phyloP scores from a whole-genome alignment of 1,140 invertebrate genomes.

The Conopomorpha cramerella region DNA sequence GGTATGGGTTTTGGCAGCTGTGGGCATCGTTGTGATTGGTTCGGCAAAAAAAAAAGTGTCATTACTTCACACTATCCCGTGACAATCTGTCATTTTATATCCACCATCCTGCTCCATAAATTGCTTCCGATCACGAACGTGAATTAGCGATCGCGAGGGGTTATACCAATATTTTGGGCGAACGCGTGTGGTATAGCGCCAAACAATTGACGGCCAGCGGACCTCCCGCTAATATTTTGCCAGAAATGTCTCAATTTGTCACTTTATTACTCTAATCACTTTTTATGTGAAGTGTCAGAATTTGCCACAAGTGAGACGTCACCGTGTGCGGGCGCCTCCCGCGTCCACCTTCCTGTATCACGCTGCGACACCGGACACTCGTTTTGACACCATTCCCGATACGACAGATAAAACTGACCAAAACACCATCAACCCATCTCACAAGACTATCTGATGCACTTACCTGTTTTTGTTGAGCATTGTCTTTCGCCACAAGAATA shows the following conservation, averaged over 20 bases:
- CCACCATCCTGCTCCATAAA: conserved; percentile 13
- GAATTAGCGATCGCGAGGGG: conserved; percentile 6
- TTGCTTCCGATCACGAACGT: conserved; percentile 34
- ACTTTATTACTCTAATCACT: conserved; percentile 30
- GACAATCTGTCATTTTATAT: conserved; percentile 2
- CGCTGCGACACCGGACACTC: conserved; percentile 42
- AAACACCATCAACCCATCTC: conserved; percentile 8
- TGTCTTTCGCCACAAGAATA: conserved; percentile 25
- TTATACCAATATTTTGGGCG: no score
- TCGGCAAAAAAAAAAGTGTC: no score
- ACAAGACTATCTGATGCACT: conserved; percentile 43
- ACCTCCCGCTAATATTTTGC: conserved; percentile 24
- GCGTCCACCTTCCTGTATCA: conserved; percentile 48
- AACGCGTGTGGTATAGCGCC: conserved; percentile 11
- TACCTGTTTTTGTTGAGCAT: conserved; percentile 33
- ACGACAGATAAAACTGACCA: conserved; percentile 50
- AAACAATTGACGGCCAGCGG: conserved; percentile 13
- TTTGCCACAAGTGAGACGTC: conserved; percentile 40
- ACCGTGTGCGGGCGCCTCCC: conserved; percentile 44
- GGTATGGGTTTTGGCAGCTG: no score
- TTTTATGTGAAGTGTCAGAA: no score
- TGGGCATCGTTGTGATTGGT: no score
- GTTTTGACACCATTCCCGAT: conserved; percentile 56
- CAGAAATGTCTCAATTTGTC: conserved; percentile 34
- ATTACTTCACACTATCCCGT: no score